phyloP scores from a whole-genome alignment of 2,113 vertebrate species.

The Leptodactylus fuscus region DNA sequence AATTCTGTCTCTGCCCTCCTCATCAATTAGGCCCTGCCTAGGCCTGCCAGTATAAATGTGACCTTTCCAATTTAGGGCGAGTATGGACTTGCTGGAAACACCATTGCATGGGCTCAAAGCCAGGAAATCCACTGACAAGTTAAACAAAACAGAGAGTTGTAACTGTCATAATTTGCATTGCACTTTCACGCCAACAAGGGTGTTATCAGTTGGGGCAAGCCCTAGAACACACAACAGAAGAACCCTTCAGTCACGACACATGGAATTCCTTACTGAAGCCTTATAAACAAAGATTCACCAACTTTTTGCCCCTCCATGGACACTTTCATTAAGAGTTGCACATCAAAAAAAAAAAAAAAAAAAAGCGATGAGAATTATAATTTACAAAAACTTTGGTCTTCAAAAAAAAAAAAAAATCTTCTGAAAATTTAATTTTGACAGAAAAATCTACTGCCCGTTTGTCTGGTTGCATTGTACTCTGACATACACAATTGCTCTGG shows the following conservation, averaged over 20 bases:
- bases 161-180: conserved; percentile 90
- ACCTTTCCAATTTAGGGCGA: conserved; percentile 85
- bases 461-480: too few species aligned
- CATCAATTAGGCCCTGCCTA: conserved; percentile 86
- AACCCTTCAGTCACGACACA: conserved; percentile 78
- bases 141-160: conserved; percentile 91
- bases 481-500: too few species aligned
- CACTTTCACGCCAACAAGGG: conserved; percentile 89
- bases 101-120: conserved; percentile 80
- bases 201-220: conserved; percentile 89
- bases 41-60: conserved; percentile 83
- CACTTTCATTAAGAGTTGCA: conserved; percentile 66
- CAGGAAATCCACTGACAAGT: conserved; percentile 88
- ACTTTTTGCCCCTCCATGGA: conserved; percentile 69
- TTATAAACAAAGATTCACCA: conserved; percentile 83
- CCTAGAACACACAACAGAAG: conserved; percentile 83
- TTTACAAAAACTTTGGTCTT: too few species aligned
- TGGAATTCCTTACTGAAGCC: conserved; percentile 83
- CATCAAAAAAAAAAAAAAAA: conserved; percentile 55
- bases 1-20: conserved; percentile 87
- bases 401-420: too few species aligned
- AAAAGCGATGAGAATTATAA: too few species aligned
- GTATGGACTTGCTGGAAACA: conserved; percentile 83
- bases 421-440: too few species aligned
- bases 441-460: too few species aligned